Base-by-base conservation (phyloP, 2,888 invertebrate genomes). In the Rhorus exstirpatorius region DNA sequence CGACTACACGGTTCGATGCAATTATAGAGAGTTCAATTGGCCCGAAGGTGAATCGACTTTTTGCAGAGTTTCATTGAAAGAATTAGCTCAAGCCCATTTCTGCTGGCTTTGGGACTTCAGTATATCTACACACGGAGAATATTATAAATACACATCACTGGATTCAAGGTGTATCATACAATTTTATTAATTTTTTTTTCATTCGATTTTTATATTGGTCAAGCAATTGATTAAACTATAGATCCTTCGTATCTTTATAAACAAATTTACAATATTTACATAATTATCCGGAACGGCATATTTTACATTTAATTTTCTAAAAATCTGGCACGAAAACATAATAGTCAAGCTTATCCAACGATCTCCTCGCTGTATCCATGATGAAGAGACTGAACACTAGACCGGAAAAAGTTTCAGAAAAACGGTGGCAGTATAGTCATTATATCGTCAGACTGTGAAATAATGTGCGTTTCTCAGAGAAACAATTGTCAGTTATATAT, bases 201-300 rank as follows among this genome's bases (percentile, higher is more conserved):
- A n/a, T 82, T 63, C 67, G 58, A 61, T 63, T 44, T 31, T 44
- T 76, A 78, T 83, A 82, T 88, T 89, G 88, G 88, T 89, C 89
- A 88, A 89, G 88, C 87, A 67, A 61, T 86, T 67, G 46, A 80
- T 85, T 83, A 81, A 84, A 85, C 38, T 75, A 76, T 77, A 51
- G 41, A 74, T 76, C 38, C 68, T 51, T 78, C 41, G 58, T 41
- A 83, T 86, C 79, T 87, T 89, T 89, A 89, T 86, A 88, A 84
- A 79, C 86, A 75, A 82, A 88, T 89, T 41, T 89, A 89, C 89
- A 89, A 81, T 89, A 89, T 89, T 87, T 89, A 89, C 89, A 89
- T 14, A 49, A 85, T 79, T 63, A 72, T 82, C 38, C 77, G 65
- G 65, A 76, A 83, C 67, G 31, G 49, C 61, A 31, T 24, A 12